Base-by-base conservation (phyloP, 2,113 vertebrate genomes). In the Protomyctophum bolini region DNA sequence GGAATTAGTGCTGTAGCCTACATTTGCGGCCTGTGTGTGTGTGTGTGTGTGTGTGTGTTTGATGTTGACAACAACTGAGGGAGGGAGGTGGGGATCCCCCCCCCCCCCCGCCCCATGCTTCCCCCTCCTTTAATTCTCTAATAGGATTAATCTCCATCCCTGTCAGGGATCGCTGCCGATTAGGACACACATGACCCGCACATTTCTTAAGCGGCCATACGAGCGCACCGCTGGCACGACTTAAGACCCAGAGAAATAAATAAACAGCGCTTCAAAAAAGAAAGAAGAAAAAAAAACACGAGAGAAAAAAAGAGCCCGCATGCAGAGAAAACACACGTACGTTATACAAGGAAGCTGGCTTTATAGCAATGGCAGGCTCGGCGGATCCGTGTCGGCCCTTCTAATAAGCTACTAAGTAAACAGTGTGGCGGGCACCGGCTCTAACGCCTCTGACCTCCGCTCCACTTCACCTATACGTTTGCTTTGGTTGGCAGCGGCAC, bases 111-210 rank as follows among this genome's bases (percentile, higher is more conserved):
- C 10, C 59, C 54, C 8, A 48, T 46, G 58, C 62, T 65, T 33
- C 60, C 47, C 46, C 78, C 77, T 76, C 62, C 59, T 76, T 85
- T 85, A 88, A 83, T 76, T 80, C 80, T 68, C 45, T 88, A 86
- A 90, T 81, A 89, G 86, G 89, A 89, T 87, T 86, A 81, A 82
- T 84, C 80, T 84, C 62, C 82, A 83, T 85, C 68, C 62, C 77
- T 88, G 76, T 88, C 76, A 79, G 73, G 81, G 84, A 89, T 86
- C 48, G 63, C 65, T 59, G 51, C 65, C 28, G 76, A 86, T 88
- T 86, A 89, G 82, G 62, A 83, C 76, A 76, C 80, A 78, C 81
- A 77, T 82, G 81, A 89, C 80, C 76, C 51, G 63, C 33, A 81
- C 82, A 87, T 12, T 82, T 76, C 73, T 79, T 84, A 83, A 80